These are phyloP conservation scores for Lasiommata megera DNA, from an alignment of 2,888 invertebrate species.

Conservation along the genomic window DNA sequence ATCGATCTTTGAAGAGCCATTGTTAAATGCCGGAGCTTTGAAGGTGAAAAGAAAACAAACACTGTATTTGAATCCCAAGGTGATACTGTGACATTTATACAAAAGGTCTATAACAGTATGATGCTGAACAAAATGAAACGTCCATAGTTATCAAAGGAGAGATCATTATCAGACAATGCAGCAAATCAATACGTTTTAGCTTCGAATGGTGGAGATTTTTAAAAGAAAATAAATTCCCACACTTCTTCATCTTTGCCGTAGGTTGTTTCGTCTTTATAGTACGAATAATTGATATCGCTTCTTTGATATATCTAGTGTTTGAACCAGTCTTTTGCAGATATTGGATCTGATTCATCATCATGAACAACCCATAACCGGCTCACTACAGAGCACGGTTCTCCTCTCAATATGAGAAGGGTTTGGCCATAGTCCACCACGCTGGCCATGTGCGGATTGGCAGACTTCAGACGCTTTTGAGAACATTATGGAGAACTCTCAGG, in stretches of 20 bases:
- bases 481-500: no score
- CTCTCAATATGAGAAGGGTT: no score
- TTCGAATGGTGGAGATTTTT: constrained; percentile 28
- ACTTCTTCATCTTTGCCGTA: not conserved
- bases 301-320: not conserved
- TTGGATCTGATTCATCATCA: no score
- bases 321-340: not conserved
- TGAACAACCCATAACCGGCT: no score
- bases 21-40: constrained; percentile 26
- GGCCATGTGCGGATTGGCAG: no score
- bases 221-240: constrained; percentile 14
- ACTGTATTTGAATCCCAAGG: constrained; percentile 49
- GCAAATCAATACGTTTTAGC: constrained; percentile 52
- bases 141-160: constrained; percentile 42
- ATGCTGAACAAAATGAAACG: constrained; percentile 24
- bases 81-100: constrained; percentile 39
- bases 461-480: no score
- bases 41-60: constrained; percentile 33
- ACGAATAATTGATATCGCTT: not conserved
- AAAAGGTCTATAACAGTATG: not conserved
- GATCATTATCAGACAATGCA: constrained; percentile 59
- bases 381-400: no score
- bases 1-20: constrained; percentile 23
- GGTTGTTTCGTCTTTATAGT: not conserved
- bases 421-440: no score